A percentile compares a stretch with the other conserved stretches of the same genome.
Evolutionary conservation across 2,113 vertebrate species (phyloP).

Genomic region (Dermatemys mawii): DNA sequence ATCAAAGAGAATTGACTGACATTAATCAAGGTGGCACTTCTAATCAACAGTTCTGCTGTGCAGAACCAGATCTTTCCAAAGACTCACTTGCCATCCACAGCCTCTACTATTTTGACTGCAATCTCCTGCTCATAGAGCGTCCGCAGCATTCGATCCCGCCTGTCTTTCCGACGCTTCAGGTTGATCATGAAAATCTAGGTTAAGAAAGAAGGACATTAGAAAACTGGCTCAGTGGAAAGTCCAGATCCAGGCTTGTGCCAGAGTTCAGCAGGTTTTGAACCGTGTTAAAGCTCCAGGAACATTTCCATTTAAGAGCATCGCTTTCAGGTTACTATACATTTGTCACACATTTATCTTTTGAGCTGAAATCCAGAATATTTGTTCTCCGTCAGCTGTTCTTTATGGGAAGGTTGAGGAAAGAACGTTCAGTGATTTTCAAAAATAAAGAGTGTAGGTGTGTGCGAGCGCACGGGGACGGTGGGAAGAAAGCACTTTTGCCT

Average conservation of each 20-base stretch:
- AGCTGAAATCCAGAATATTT: background rate
- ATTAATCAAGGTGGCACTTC: background rate
- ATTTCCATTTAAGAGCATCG: background rate
- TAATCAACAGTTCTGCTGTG: background rate
- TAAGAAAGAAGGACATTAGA: background rate
- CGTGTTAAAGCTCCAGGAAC: background rate
- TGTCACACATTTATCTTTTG: background rate
- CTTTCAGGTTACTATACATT: background rate
- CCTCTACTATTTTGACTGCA: constrained; percentile 84
- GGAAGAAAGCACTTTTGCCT: background rate
- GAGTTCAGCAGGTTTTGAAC: background rate
- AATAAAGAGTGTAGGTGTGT: background rate
- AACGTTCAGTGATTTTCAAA: background rate
- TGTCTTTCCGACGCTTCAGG: constrained; percentile 90
- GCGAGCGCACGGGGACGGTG: background rate
- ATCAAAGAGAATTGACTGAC: background rate
- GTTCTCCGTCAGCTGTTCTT: background rate
- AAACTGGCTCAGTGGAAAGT: rapidly evolving
- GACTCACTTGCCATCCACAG: constrained; percentile 96
- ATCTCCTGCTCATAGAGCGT: constrained; percentile 87
- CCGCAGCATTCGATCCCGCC: constrained; percentile 90
- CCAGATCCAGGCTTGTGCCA: background rate
- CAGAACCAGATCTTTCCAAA: background rate
- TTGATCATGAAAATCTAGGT: constrained; percentile 93
- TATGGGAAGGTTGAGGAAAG: background rate